phyloP scores from a whole-genome alignment of 2,797 vertebrate genomes.

The Peromyscus nudipes region DNA sequence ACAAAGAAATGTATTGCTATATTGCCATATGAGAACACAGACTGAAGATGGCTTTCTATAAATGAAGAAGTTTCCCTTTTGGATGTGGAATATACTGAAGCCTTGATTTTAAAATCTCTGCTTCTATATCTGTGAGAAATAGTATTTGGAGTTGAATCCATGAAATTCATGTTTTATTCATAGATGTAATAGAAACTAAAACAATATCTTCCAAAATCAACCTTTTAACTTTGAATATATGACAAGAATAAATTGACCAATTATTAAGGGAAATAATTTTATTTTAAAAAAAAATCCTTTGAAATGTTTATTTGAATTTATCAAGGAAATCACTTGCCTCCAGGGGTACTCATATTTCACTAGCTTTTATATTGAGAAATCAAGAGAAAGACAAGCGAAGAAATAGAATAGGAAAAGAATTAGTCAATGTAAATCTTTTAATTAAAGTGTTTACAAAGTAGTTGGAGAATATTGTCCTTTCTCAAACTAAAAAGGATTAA shows the following conservation, averaged over 20 bases:
- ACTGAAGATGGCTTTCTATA: background rate
- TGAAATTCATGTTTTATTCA: background rate
- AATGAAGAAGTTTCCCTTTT: fast-evolving
- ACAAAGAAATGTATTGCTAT: background rate
- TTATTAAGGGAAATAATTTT: background rate
- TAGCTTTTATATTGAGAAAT: conserved; percentile 25
- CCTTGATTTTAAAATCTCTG: background rate
- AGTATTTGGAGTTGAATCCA: background rate
- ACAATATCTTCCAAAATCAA: background rate
- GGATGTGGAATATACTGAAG: background rate
- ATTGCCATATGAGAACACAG: background rate
- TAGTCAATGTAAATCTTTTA: conserved; percentile 41
- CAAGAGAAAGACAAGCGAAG: background rate
- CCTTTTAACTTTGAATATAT: background rate
- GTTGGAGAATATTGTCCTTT: background rate
- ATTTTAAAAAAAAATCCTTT: background rate
- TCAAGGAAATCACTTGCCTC: background rate
- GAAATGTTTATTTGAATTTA: background rate
- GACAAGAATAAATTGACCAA: background rate
- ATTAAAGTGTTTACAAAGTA: background rate
- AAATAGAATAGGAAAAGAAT: background rate
- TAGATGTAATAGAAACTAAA: background rate
- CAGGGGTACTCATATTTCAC: background rate
- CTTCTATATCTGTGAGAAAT: background rate
- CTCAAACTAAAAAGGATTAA: conserved; percentile 52